phyloP scores from a whole-genome alignment of 1,140 invertebrate species.

The Zaprionus ornatus region DNA sequence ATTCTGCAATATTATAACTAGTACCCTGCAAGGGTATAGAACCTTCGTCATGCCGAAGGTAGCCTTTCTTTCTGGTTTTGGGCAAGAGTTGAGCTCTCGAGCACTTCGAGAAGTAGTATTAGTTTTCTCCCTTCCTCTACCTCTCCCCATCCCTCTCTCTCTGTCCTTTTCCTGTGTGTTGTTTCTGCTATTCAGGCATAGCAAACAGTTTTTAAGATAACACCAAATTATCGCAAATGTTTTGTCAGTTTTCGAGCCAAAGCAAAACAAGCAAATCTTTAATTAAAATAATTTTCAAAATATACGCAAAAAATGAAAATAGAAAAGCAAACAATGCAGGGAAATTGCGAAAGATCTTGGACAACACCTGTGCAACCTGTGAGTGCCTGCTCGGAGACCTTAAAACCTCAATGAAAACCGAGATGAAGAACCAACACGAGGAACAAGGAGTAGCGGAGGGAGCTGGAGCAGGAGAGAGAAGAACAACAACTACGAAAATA shows the following conservation, averaged over 20 bases:
- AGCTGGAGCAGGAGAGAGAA: not conserved
- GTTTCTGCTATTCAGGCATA: not conserved
- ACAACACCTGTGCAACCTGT: conserved; percentile 30
- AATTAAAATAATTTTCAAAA: conserved; percentile 24
- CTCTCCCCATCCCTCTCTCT: not conserved
- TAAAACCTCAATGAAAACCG: not conserved
- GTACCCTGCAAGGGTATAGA: no score
- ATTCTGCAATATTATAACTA: no score
- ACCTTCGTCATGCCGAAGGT: no score
- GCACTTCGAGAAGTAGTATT: conserved; percentile 18
- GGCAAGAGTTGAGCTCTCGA: not conserved
- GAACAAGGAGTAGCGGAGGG: not conserved
- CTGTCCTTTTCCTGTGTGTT: not conserved
- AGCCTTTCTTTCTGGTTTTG: no score
- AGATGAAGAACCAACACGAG: not conserved
- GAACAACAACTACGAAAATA: conserved; percentile 23
- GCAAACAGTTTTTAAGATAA: conserved; percentile 30
- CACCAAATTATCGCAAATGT: conserved; percentile 25
- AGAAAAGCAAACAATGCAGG: conserved; percentile 16
- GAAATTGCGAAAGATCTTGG: conserved; percentile 26
- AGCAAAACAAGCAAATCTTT: conserved; percentile 15
- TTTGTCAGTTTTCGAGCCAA: not conserved
- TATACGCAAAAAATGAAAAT: not conserved
- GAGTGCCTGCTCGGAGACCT: not conserved
- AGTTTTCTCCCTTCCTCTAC: not conserved